Conservation (phyloP, 2,797 vertebrate species). For the Rachycentron canadum region DNA sequence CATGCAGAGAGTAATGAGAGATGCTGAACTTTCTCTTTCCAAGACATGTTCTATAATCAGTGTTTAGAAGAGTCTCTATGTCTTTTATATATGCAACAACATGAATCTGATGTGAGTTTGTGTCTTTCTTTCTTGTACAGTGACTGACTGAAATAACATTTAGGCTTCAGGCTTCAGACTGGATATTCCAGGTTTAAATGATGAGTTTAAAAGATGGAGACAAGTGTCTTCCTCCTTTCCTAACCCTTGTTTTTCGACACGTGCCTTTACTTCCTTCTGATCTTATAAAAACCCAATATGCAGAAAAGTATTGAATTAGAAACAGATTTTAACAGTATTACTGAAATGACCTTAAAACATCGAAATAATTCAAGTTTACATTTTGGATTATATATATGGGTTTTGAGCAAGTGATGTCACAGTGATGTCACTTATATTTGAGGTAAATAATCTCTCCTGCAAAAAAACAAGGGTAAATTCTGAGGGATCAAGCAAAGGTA, state of each 20-base stretch:
- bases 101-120: background rate
- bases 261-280: background rate
- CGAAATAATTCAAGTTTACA: background rate
- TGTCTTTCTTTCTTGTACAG: background rate
- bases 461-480: background rate
- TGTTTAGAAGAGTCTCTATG: background rate
- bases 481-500: background rate
- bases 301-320: background rate
- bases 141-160: background rate
- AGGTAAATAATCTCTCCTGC: background rate
- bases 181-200: conserved; percentile 7
- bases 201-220: background rate
- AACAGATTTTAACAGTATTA: background rate
- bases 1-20: conserved; percentile 30
- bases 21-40: background rate
- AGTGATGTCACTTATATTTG: background rate
- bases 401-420: background rate
- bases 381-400: background rate
- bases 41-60: background rate
- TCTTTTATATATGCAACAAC: background rate
- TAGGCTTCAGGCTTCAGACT: background rate
- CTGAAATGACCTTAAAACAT: background rate
- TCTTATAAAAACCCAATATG: background rate
- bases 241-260: background rate
- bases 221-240: conserved; percentile 3